Base-by-base conservation (phyloP, 30 jellyfish, hydroid and myxozoan genomes). In the Phacellophora camtschatica region DNA sequence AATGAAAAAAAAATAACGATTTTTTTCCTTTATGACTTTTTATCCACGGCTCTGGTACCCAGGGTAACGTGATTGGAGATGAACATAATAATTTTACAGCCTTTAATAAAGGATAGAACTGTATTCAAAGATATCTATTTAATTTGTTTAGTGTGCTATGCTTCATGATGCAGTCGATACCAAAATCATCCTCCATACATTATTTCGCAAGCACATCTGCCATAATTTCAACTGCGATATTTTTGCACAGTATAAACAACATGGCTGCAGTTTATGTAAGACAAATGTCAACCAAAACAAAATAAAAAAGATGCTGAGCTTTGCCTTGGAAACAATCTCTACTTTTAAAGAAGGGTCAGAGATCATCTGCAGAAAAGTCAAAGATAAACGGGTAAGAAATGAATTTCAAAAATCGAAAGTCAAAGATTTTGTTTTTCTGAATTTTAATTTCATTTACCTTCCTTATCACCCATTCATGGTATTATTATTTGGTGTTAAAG, bases 151-250 rank as follows among this genome's bases (percentile, higher is more conserved):
- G 65, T 70, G 65, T 46, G 18, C 28, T 6, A 48, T 29, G 7
- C 37, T 70, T 33, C 42, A 4, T 70, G 28, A 30, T 28, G 65
- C 51, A 27, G 46, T 29, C 1, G 69, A 36, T 27, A 12, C 35
- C 48, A 43, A 27, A 15, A 27, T 10, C 53, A 70, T 70, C 37
- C 42, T 70, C 5, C 46, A 45, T 6, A 45, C 70, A 19, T 15
- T 70, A 49, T 70, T 41, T 51, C 70, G 63, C 0, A 70, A 70
- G 30, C 70, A 70, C 16, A 70, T 48, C 13, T 70, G 83, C 45
- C 67, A 46, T 13, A 42, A 46, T 30, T 70, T 70, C 70, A 51
- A 30, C 6, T 70, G 83, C 31, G 15, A 25, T 0, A 37, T 70
- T 2, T 23, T 33, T 50, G 16, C 20, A 9, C 28, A 8, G 8